These are phyloP conservation scores for Cacoxenus indagator DNA, from an alignment of 2,888 invertebrate genomes.

Conservation along the genomic window DNA sequence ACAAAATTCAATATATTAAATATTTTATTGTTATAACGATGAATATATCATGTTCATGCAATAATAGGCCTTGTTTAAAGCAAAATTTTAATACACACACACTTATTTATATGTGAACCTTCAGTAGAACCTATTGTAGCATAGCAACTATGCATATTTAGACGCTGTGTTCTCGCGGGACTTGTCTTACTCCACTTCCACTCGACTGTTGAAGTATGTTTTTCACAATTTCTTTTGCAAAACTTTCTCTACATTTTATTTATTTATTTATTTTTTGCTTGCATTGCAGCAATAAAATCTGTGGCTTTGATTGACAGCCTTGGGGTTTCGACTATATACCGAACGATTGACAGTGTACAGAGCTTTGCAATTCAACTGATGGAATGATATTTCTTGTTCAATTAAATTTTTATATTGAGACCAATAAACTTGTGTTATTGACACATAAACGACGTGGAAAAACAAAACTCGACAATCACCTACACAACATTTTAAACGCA, in stretches of 20 bases:
- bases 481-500: neutral
- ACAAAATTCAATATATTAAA: too few species aligned
- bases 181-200: neutral
- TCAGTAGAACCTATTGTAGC: too few species aligned
- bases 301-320: slow-evolving; percentile 8
- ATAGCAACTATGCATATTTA: too few species aligned
- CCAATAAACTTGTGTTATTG: neutral
- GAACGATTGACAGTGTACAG: neutral
- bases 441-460: neutral
- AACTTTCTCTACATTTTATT: neutral
- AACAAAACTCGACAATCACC: too few species aligned
- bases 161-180: neutral
- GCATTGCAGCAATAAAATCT: slow-evolving; percentile 6
- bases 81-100: too few species aligned
- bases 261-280: neutral
- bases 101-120: too few species aligned
- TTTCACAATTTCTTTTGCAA: neutral
- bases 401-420: neutral
- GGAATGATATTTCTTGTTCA: neutral
- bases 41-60: too few species aligned
- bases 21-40: too few species aligned
- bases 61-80: too few species aligned
- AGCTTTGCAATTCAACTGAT: neutral
- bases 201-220: too few species aligned
- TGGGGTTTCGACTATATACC: neutral